These are phyloP conservation scores for Proisotoma minuta DNA, from an alignment of 2,888 invertebrate genomes.

Conservation along the genomic window DNA sequence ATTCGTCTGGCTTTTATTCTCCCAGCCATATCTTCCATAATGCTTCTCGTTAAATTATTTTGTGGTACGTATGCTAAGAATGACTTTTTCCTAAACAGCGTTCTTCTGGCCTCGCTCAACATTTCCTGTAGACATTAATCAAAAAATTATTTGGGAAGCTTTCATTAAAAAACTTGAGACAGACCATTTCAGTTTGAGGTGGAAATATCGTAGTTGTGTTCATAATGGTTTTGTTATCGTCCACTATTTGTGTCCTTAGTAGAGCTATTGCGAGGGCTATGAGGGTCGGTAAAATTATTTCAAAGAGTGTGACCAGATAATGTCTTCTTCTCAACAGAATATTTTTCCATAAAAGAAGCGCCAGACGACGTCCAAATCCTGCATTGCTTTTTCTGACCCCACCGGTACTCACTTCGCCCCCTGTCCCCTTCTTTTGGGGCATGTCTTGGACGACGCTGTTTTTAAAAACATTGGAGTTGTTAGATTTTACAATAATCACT, in stretches of 20 bases:
- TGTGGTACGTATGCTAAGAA: conserved; percentile 28
- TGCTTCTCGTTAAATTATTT: conserved; percentile 24
- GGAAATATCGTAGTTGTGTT: conserved; percentile 27
- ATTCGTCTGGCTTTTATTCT: conserved; percentile 17
- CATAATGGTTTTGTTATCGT: conserved; percentile 25
- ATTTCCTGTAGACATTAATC: conserved; percentile 21
- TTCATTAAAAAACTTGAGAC: conserved; percentile 16
- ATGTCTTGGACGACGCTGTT: conserved; percentile 8
- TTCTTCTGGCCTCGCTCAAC: conserved; percentile 25
- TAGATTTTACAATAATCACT: background rate
- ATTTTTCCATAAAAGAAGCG: conserved; percentile 46
- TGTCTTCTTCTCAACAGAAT: conserved; percentile 41
- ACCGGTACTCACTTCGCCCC: background rate
- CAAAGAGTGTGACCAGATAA: conserved; percentile 40
- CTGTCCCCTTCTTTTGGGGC: background rate
- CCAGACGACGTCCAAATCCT: conserved; percentile 24
- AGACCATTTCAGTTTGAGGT: conserved; percentile 22
- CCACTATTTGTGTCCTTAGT: conserved; percentile 26
- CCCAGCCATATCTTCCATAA: conserved; percentile 21
- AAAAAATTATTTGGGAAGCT: background rate
- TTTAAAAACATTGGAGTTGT: background rate
- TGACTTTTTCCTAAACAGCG: conserved; percentile 27
- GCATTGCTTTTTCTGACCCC: background rate
- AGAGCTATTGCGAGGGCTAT: conserved; percentile 34
- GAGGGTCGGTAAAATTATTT: conserved; percentile 44